Base-by-base conservation (phyloP, 2,113 vertebrate species). In the Gasterosteus aculeatus region DNA sequence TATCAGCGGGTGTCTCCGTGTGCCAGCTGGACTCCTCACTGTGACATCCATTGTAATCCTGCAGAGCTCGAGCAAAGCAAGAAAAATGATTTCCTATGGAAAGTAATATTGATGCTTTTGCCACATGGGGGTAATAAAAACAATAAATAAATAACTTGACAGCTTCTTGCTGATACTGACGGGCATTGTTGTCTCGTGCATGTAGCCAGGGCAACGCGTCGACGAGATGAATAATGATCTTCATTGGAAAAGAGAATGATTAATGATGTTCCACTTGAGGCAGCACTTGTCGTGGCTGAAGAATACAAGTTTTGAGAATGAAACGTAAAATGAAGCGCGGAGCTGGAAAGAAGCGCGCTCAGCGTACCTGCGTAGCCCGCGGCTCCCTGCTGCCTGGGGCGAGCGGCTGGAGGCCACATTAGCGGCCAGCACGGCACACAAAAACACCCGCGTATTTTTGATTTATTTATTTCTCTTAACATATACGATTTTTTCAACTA, bases 231-330 rank as follows among this genome's bases (percentile, higher is more conserved):
- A 90, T 83, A 86, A 87, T 80, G 57, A 91, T 87, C 72, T 67
- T 69, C 69, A 86, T 73, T 79, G 73, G 72, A 85, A 84, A 41
- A 71, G 41, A 67, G 46, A 60, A 72, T 86, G 86, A 92, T 92
- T 88, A 86, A 90, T 78, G 81, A 72, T n/a, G n/a, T n/a, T 56
- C 22, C 19, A 29, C 53, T 14, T 56, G 56, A 58, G 56, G 12
- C 29, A 60, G 58, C 16, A 18, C 38, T 6, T 18, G 9, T 39
- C 2, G 33, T 9, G 56, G 14, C 5, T 33, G 15, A 18, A 18
- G 1, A 54, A n/a, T 12, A 31, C 10, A 33, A 59, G 16, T 11
- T 60, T 26, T 60, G 18, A 60, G 38, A 38, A 39, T 10, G 10
- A 33, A 54, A 54, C 22, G 22, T 10, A 10, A 22, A 26, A 3